phyloP scores from a whole-genome alignment of 1,140 invertebrate genomes.

The Metaphire vulgaris region DNA sequence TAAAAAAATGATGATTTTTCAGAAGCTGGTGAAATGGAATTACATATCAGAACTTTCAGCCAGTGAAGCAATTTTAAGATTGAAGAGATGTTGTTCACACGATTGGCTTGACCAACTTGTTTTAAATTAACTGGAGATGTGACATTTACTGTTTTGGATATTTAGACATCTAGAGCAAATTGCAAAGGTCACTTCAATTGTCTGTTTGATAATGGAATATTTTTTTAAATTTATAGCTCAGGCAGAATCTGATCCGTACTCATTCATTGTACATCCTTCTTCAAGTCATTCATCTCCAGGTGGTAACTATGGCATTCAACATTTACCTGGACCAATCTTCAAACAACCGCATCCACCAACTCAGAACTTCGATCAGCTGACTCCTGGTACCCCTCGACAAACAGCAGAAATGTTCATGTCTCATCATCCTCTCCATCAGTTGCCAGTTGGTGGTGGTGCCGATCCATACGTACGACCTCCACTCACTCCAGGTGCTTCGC shows the following conservation, averaged over 20 bases:
- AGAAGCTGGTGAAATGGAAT: too few species aligned
- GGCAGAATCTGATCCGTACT: neutral
- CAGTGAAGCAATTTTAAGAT: too few species aligned
- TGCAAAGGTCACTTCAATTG: too few species aligned
- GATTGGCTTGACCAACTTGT: too few species aligned
- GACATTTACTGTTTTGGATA: too few species aligned
- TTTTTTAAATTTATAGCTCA: neutral
- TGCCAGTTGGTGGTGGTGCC: neutral
- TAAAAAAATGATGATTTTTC: too few species aligned
- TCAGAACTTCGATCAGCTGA: neutral
- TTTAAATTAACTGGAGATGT: too few species aligned
- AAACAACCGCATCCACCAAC: slow-evolving; percentile 17
- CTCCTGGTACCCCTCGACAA: neutral
- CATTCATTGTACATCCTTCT: neutral
- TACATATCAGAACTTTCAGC: too few species aligned
- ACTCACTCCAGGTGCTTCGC: neutral
- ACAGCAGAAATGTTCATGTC: neutral
- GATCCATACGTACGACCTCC: slow-evolving; percentile 1
- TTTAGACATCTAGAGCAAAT: too few species aligned
- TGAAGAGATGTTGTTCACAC: too few species aligned
- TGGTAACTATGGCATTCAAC: neutral
- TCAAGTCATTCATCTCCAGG: neutral
- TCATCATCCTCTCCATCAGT: neutral
- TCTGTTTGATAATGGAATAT: too few species aligned
- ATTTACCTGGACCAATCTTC: slow-evolving; percentile 2